Percentiles rank a stretch among this genome's conserved stretches.
Evolutionary conservation across 2,797 vertebrate genomes (phyloP).

Genomic region (Fringilla coelebs): DNA sequence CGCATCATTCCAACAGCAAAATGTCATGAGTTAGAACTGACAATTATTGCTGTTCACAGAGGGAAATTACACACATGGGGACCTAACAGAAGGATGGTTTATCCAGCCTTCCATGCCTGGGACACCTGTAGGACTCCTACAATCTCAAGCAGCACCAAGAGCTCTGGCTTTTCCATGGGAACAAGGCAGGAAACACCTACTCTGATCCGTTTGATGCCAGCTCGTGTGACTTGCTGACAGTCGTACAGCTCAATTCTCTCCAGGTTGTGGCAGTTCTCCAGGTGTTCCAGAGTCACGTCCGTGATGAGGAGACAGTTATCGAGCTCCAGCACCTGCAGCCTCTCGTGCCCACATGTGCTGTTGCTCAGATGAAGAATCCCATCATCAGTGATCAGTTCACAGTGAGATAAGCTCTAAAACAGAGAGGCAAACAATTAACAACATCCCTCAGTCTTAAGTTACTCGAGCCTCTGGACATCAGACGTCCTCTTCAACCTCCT

Average conservation of each 20-base stretch:
- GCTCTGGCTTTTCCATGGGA: rapidly evolving
- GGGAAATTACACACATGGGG: background rate
- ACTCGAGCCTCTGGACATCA: background rate
- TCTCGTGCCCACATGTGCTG: slow-evolving; percentile 87
- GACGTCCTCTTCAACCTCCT: background rate
- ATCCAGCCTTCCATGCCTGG: background rate
- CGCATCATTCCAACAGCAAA: background rate
- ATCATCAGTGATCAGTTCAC: slow-evolving; percentile 90
- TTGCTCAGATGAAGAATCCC: slow-evolving; percentile 90
- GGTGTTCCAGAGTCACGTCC: slow-evolving; percentile 86
- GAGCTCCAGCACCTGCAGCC: slow-evolving; percentile 87
- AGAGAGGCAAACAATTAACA: background rate
- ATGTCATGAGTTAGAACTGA: background rate
- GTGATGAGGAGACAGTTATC: slow-evolving; percentile 94
- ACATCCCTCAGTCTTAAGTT: background rate
- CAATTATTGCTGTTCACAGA: background rate
- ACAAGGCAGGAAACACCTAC: slow-evolving; percentile 63
- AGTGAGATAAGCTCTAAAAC: slow-evolving; percentile 88
- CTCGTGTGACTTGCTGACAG: slow-evolving; percentile 91
- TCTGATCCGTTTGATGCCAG: slow-evolving; percentile 91
- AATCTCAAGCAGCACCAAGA: background rate
- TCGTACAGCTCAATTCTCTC: slow-evolving; percentile 91
- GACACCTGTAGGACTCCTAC: background rate
- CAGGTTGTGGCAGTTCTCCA: slow-evolving; percentile 88
- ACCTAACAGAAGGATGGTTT: background rate